Evolutionary conservation across 2,113 vertebrate species (phyloP), one percentile per base, ranked within the genome.

Genomic region (Lates calcarifer): DNA sequence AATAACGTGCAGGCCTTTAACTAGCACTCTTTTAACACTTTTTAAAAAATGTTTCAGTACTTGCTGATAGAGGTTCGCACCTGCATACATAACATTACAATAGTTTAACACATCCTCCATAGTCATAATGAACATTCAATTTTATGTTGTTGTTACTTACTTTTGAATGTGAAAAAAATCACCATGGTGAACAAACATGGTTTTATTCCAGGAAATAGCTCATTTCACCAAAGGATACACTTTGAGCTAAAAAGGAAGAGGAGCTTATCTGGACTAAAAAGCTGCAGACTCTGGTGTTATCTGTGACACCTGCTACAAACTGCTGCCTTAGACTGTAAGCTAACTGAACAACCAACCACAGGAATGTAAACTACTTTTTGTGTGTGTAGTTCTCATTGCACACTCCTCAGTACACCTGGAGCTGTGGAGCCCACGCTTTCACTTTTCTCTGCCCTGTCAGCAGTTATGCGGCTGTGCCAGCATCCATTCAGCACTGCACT

Each of bases 391-490:
- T 60, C 20, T 35, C 6, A 5, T 47, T 24, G 20, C 22, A 43
- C 13, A 15, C 43, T 60, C 4, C 17, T 51, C 10, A 6, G 45
- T 45, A 26, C 57, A 81, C 75, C 83, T 81, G 85, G 64, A 72
- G 71, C 61, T 83, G 56, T 61, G 39, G 51, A 68, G n/a, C 60
- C 24, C 55, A 67, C 55, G 28, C 43, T 55, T 24, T 63, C 9
- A 29, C 6, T 58, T 81, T 63, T 41, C 57, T 77, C 68, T 87
- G 87, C 83, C 69, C 51, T 13, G 64, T 93, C 90, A 91, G 90
- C 90, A 79, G 22, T 76, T 14, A 26, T 78, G 77, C n/a, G 0
- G 24, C 74, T 73, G 15, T 66, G 47, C 58, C 77, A 83, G 67
- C 61, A 43, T 60, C 67, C 41, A 74, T 31, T 73, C 77, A 71